A percentile compares a stretch with the other conserved stretches of the same genome.
phyloP scores from a whole-genome alignment of 2,888 invertebrate genomes.

The Sceliomorpha sp. region DNA sequence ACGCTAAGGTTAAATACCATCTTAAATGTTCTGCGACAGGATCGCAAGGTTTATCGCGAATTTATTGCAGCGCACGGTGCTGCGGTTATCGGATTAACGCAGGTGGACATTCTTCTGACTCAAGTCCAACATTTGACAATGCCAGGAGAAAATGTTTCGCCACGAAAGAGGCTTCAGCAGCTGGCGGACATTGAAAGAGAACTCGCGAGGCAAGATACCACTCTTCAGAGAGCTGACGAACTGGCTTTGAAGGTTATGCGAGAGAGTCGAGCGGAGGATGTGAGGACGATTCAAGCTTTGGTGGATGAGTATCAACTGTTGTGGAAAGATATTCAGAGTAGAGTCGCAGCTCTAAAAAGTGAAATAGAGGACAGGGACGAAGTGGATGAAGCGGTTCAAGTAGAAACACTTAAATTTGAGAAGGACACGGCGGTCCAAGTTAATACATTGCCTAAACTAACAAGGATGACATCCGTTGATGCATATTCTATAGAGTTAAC shows the following conservation, averaged over 20 bases:
- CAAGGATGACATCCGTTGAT: constrained; percentile 88
- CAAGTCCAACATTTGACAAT: constrained; percentile 84
- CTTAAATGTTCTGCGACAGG: constrained; percentile 82
- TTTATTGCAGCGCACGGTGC: constrained; percentile 87
- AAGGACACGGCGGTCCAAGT: constrained; percentile 91
- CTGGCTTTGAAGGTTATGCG: constrained; percentile 84
- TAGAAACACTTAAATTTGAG: constrained; percentile 88
- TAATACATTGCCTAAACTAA: constrained; percentile 86
- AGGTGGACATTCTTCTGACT: constrained; percentile 87
- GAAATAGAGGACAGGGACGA: constrained; percentile 75
- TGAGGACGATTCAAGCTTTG: constrained; percentile 82
- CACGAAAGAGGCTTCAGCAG: constrained; percentile 78
- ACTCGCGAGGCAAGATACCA: constrained; percentile 81
- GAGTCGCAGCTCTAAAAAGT: constrained; percentile 81
- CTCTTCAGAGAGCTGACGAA: constrained; percentile 83
- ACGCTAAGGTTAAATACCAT: constrained; percentile 83
- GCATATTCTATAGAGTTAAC: constrained; percentile 89
- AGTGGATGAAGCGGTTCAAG: constrained; percentile 84
- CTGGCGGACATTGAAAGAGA: constrained; percentile 83
- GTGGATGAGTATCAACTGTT: constrained; percentile 85
- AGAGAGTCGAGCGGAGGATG: constrained; percentile 82
- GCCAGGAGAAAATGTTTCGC: constrained; percentile 80
- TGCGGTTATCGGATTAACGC: constrained; percentile 86
- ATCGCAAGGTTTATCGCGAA: constrained; percentile 84
- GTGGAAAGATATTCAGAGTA: constrained; percentile 83